phyloP scores from a whole-genome alignment of 2,797 vertebrate species.

The Pterois miles region DNA sequence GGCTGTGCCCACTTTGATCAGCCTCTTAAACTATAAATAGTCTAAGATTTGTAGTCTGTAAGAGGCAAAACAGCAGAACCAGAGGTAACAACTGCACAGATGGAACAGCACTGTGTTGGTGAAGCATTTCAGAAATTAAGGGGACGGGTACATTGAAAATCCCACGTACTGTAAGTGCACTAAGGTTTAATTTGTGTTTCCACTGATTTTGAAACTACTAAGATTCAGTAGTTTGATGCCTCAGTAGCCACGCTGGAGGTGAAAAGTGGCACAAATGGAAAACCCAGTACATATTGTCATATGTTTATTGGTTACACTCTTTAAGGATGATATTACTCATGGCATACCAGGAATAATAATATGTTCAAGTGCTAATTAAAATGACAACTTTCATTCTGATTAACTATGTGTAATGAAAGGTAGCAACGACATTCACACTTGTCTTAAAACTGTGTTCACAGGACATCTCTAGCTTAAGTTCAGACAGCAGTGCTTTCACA shows the following conservation, averaged over 20 bases:
- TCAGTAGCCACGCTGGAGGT: not conserved
- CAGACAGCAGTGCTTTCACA: not conserved
- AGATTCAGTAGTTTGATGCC: not conserved
- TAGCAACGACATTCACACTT: not conserved
- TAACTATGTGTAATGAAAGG: not conserved
- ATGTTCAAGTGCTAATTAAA: not conserved
- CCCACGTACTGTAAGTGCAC: no score
- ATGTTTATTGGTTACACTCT: not conserved
- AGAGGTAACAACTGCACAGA: constrained; percentile 8
- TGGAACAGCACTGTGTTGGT: not conserved
- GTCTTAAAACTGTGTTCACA: not conserved
- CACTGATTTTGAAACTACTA: constrained; percentile 1
- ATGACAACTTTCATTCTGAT: not conserved
- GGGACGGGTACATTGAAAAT: no score
- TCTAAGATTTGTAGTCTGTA: constrained; percentile 8
- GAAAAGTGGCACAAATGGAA: not conserved
- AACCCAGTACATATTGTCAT: not conserved
- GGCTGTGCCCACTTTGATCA: not conserved
- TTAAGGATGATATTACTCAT: not conserved
- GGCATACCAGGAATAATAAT: not conserved
- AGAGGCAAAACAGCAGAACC: not conserved
- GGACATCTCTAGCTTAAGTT: not conserved
- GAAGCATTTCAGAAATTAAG: not conserved
- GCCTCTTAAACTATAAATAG: constrained; percentile 12
- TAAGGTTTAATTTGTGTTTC: not conserved